Conservation (phyloP, 2,113 vertebrate genomes). For the Elachura formosa region DNA sequence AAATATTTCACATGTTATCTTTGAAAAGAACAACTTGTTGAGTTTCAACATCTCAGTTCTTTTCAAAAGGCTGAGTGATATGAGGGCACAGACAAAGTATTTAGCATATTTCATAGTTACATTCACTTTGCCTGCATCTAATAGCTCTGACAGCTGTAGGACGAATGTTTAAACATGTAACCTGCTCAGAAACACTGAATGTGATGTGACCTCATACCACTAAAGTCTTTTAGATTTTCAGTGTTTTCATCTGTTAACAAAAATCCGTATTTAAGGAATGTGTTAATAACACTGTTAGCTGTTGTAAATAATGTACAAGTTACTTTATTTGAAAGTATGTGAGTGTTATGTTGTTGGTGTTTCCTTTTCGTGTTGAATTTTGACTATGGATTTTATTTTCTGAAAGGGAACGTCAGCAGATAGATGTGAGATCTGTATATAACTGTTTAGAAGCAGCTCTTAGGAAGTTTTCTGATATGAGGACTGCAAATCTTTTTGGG, state of each 20-base stretch:
- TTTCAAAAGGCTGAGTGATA: neutral
- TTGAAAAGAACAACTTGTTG: neutral
- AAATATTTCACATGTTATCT: neutral
- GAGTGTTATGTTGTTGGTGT: neutral
- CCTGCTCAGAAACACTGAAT: neutral
- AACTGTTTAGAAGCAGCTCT: conserved; percentile 14
- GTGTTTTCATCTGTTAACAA: neutral
- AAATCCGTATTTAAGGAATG: neutral
- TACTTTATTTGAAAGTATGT: neutral
- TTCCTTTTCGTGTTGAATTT: neutral
- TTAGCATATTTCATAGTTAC: neutral
- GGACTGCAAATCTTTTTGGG: conserved; percentile 36
- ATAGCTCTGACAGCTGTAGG: neutral
- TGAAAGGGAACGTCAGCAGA: neutral
- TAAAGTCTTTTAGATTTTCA: neutral
- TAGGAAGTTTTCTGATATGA: conserved; percentile 13
- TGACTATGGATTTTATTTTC: neutral
- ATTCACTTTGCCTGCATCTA: neutral
- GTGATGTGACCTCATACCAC: neutral
- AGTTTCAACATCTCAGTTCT: neutral
- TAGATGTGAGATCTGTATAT: conserved; percentile 8
- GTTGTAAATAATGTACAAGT: neutral
- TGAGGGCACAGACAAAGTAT: neutral
- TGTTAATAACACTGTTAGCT: neutral
- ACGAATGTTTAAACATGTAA: neutral